Percentiles rank a stretch among this genome's conserved stretches.
Evolutionary conservation across 2,797 vertebrate genomes (phyloP).

Genomic region (Natrix natrix): DNA sequence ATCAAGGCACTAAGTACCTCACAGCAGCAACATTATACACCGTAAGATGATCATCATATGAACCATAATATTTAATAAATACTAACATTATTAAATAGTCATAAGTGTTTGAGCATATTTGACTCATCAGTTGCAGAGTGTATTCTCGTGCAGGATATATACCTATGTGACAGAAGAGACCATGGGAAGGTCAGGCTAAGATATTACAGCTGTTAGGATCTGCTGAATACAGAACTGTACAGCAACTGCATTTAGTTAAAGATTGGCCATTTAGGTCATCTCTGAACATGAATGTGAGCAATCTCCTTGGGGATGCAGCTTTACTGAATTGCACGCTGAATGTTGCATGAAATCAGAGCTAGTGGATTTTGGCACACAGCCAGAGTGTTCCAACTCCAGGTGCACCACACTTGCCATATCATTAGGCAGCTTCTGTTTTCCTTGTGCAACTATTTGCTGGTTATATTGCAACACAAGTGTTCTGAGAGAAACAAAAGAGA

Average conservation of each 20-base stretch:
- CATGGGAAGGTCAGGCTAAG: background rate
- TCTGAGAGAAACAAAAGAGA: conserved; percentile 1
- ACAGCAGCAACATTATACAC: background rate
- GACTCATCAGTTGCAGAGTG: background rate
- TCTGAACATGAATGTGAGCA: background rate
- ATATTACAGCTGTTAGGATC: background rate
- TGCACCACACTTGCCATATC: conserved; percentile 22
- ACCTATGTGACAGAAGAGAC: background rate
- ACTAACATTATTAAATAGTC: background rate
- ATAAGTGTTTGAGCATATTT: background rate
- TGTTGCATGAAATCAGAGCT: conserved; percentile 13
- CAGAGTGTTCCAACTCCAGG: conserved; percentile 28
- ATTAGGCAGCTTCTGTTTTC: conserved; percentile 23
- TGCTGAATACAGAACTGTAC: background rate
- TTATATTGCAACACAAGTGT: conserved; percentile 4
- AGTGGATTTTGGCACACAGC: conserved; percentile 16
- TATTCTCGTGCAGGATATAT: background rate
- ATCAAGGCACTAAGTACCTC: background rate
- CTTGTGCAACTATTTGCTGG: conserved; percentile 27
- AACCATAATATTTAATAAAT: background rate
- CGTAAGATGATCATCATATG: background rate
- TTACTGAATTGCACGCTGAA: conserved; percentile 18
- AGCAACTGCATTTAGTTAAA: background rate
- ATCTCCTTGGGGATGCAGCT: conserved; percentile 9
- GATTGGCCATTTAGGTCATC: background rate